Evolutionary conservation across 2,113 vertebrate species (phyloP).

Genomic region (Cnemophilus loriae): DNA sequence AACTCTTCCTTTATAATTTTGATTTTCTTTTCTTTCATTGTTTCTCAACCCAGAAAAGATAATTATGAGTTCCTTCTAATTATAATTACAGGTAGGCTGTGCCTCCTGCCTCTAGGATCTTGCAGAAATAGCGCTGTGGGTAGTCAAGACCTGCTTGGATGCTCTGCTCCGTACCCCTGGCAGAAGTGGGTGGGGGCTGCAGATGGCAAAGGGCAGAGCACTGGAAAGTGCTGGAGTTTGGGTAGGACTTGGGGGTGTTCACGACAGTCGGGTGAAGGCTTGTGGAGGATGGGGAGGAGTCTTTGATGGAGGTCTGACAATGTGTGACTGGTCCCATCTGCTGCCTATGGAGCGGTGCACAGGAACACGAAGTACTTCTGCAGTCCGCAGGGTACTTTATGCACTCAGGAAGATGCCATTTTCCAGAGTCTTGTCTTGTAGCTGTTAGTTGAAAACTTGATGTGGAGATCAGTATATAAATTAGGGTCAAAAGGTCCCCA

Average conservation of each 20-base stretch:
- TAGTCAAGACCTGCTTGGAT: background rate
- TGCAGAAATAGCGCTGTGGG: background rate
- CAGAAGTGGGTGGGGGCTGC: background rate
- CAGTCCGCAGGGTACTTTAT: background rate
- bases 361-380: background rate
- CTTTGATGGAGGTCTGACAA: background rate
- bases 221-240: background rate
- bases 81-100: background rate
- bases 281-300: background rate
- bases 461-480: background rate
- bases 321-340: background rate
- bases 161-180: background rate
- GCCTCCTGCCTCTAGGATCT: background rate
- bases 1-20: background rate
- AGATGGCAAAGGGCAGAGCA: background rate
- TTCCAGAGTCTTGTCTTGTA: background rate
- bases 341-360: rapidly evolving
- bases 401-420: background rate
- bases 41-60: background rate
- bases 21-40: background rate
- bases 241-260: background rate
- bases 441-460: background rate
- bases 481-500: background rate
- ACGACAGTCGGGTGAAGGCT: background rate
- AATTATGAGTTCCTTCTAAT: background rate